Base-by-base conservation (phyloP, 2,797 vertebrate species). In the Cetoscarus ocellatus region DNA sequence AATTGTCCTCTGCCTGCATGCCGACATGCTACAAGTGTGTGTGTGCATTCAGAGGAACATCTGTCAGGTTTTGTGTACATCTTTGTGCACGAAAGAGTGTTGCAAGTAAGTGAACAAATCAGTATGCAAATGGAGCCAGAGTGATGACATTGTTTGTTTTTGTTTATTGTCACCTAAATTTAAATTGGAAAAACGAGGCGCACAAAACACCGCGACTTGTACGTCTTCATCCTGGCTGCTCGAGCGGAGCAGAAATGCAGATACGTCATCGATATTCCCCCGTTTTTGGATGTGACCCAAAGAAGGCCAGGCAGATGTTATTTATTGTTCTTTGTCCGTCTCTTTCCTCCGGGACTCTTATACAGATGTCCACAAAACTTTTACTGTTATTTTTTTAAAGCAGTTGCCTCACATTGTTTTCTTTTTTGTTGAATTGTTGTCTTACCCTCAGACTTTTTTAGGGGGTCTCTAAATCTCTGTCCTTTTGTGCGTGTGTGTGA, bases 321-420 rank as follows among this genome's bases (percentile, higher is more conserved):
- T 91, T 91, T 90, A 92, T 92, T 93, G 88, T 90, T 92, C 90
- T 92, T 92, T 93, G 89, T 92, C 90, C 79, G 59, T 85, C 58
- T 87, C 73, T 78, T 73, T 84, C 91, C 88, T 87, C 65, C 0
- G 86, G 87, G 87, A 90, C 70, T 84, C 89, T 91, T 82, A 90
- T 86, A 88, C 91, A 93, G 90, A 92, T 92, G 90, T 92, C 88
- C 84, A 86, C 78, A 86, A 83, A 91, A 91, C 72, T 88, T 89
- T 83, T 52, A 75, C 73, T 79, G 86, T 84, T 58, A 49, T 67
- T 70, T 27, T 80, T 74, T 67, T 44, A 1, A 73, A 78, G 79
- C 59, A 63, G 70, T 70, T 73, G 47, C 75, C 67, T 62, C 44
- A 75, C 73, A 49, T 66, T 67, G 18, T 44, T 11, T 62, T 69